Conservation (phyloP, 2,888 invertebrate species). For the Plebejus argus region DNA sequence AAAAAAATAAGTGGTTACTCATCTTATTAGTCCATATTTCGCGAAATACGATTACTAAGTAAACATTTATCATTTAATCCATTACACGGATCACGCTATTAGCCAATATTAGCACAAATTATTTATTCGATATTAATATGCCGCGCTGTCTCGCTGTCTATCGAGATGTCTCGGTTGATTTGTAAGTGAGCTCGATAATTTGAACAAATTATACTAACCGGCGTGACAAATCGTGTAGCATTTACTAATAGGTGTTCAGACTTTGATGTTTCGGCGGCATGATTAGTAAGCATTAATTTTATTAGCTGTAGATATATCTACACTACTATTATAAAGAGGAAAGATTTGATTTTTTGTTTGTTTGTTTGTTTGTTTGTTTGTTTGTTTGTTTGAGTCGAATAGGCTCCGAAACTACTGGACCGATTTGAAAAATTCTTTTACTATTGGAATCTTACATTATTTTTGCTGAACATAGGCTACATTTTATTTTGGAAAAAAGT, state of each 20-base stretch:
- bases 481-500: too few relatives aligned
- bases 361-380: too few relatives aligned
- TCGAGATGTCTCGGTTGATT: neutral
- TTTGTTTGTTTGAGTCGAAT: too few relatives aligned
- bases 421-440: too few relatives aligned
- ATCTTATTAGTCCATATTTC: neutral
- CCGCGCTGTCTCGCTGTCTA: neutral
- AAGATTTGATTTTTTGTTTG: too few relatives aligned
- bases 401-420: too few relatives aligned
- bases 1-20: neutral
- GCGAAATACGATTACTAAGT: neutral
- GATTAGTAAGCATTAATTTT: neutral
- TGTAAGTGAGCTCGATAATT: neutral
- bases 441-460: too few relatives aligned
- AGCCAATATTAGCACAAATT: constrained; percentile 10
- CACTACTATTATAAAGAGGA: too few relatives aligned
- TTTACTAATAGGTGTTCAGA: neutral
- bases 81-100: constrained; percentile 25
- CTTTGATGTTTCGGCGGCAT: neutral
- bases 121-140: constrained; percentile 10
- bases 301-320: neutral
- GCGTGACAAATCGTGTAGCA: neutral
- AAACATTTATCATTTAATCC: constrained; percentile 9
- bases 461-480: too few relatives aligned
- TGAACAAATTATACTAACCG: neutral